A percentile compares a stretch with the other conserved stretches of the same genome.
phyloP scores from a whole-genome alignment of 2,888 invertebrate genomes.

The Maniola hyperantus region DNA sequence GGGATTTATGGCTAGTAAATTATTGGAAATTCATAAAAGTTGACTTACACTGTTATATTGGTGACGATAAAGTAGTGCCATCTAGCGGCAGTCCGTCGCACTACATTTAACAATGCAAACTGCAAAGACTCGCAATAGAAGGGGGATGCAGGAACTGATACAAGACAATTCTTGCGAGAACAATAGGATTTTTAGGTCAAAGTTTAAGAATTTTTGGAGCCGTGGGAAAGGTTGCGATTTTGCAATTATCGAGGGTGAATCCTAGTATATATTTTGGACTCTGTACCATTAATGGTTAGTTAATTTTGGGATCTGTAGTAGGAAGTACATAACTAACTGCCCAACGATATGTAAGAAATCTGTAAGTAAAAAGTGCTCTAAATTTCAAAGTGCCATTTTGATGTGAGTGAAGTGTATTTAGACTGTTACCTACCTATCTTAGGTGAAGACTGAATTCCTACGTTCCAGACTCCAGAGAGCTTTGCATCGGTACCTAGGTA shows the following conservation, averaged over 20 bases:
- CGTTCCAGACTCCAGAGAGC: too few relatives aligned
- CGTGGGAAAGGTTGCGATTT: constrained; percentile 60
- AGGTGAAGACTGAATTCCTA: too few relatives aligned
- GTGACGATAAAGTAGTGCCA: constrained; percentile 49
- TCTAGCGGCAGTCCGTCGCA: constrained; percentile 53
- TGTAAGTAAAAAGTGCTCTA: constrained; percentile 39
- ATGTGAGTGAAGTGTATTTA: too few relatives aligned
- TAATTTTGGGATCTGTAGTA: constrained; percentile 60
- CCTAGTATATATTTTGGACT: constrained; percentile 65
- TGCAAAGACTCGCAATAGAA: constrained; percentile 43
- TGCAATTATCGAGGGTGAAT: constrained; percentile 61
- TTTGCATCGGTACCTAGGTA: too few relatives aligned
- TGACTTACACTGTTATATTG: too few relatives aligned
- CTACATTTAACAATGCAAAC: constrained; percentile 45
- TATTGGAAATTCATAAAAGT: too few relatives aligned
- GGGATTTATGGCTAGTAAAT: too few relatives aligned
- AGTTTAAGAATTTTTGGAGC: constrained; percentile 54
- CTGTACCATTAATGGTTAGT: constrained; percentile 62
- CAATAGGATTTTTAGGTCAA: constrained; percentile 67
- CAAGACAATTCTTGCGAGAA: constrained; percentile 68
- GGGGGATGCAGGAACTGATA: constrained; percentile 61
- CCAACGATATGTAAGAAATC: constrained; percentile 22
- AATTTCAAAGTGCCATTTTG: background rate
- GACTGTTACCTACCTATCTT: too few relatives aligned
- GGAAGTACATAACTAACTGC: constrained; percentile 69